Evolutionary conservation across 2,888 invertebrate species (phyloP), one percentile per base, ranked within the genome.

Genomic region (Drosophila antonietae): DNA sequence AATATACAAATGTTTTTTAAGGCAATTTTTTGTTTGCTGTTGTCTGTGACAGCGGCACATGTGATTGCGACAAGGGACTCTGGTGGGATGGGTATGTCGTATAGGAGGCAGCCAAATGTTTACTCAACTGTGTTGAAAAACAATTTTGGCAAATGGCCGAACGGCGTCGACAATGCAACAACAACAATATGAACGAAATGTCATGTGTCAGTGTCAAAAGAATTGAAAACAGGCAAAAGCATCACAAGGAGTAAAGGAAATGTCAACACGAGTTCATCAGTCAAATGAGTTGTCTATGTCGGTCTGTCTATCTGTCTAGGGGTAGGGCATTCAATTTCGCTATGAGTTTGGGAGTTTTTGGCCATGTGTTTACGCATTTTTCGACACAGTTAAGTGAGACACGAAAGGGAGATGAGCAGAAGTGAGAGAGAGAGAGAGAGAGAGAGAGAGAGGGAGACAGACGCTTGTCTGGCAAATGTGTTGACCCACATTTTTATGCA

Each of bases 71-170:
- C 58, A 37, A 41, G 43, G 59, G 28, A 44, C 37, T 5, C 0
- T 15, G n/a, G 9, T 7, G 9, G 18, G 0, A 0, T 15, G 23
- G 18, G 18, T 14, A 23, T 23, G 46, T 23, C 7, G 12, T n/a
- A 4, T 31, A 33, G n/a, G 68, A 41, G 69, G 66, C 68, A 59
- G 77, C 65, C 43, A 75, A 80, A 87, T 91, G 91, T 91, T 91
- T 90, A 91, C 83, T 91, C 91, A 91, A 91, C 86, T 91, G 91
- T 90, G 89, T 82, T 90, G 91, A 84, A 91, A 91, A 91, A 90
- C 91, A 91, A 91, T 91, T 91, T 90, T 76, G 81, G 82, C 84
- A 91, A 91, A 91, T 90, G 88, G 80, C 73, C 75, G 75, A 77
- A 64, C 78, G 79, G 64, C 82, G 82, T 81, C 72, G 80, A 67